Base-by-base conservation (phyloP, 2,113 vertebrate genomes). In the Rhinogobius similis region DNA sequence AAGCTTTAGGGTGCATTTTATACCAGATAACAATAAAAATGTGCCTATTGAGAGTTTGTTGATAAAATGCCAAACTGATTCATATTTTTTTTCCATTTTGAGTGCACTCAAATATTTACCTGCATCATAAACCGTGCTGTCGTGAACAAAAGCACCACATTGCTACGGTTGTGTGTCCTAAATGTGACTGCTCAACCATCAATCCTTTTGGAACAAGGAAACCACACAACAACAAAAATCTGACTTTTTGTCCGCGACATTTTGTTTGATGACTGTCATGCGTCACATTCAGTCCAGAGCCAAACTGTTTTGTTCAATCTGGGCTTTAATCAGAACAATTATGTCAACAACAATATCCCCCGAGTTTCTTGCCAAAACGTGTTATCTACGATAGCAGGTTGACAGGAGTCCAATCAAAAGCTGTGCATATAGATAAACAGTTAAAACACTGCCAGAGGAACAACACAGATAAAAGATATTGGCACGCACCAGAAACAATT, bases 341-440 rank as follows among this genome's bases (percentile, higher is more conserved):
- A 50, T 12, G 32, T 85, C 76, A 83, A 73, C 69, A 85, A 65
- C 41, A 61, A 61, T 65, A 67, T 32, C 23, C 72, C 21, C 56
- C 5, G 59, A 73, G 38, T 23, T 21, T 68, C 2, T 65, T 73
- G 75, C 79, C 82, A 85, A 71, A 66, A 44, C 9, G 29, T 53
- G 46, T 58, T 67, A 71, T 78, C 77, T 67, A 65, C 77, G 65
- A 73, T 76, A 72, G 41, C 59, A 16, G 21, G 32, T 14, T 21
- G 5, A 70, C 62, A 53, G 50, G 21, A 58, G 78, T 82, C 82
- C 82, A 81, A 79, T 77, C 67, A 82, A 79, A 86, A 78, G 81
- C 81, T 87, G 84, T 82, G 78, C 77, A 89, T 67, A 86, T 76
- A 82, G 83, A 85, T 83, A 82, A 73, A 70, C 74, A 66, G 61